Evolutionary conservation across 2,797 vertebrate genomes (phyloP).

Genomic region (Siniperca scherzeri): DNA sequence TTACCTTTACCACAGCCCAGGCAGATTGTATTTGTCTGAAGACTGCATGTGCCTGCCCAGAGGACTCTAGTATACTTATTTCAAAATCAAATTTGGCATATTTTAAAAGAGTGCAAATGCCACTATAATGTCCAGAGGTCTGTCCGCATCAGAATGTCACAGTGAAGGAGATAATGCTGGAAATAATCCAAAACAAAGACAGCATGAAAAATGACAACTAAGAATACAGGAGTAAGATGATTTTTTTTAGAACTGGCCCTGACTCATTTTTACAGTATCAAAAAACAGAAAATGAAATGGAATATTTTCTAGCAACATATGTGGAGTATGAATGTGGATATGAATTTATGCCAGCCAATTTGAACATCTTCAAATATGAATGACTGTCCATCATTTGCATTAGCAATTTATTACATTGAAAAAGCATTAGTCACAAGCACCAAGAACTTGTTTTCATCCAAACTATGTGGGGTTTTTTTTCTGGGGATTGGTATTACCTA

Average conservation of each 20-base stretch:
- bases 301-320: not conserved
- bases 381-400: not conserved
- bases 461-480: not conserved
- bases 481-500: not conserved
- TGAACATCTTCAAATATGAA: not conserved
- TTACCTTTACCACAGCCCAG: constrained; percentile 17
- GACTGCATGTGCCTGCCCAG: not conserved
- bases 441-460: not conserved
- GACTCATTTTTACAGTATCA: not conserved
- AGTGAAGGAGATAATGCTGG: not conserved
- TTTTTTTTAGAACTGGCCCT: no score
- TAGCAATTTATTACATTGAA: not conserved
- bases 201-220: not conserved
- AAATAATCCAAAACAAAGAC: constrained; percentile 6
- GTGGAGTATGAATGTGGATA: not conserved
- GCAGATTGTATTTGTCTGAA: constrained; percentile 7
- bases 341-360: not conserved
- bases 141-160: constrained; percentile 7
- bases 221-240: not conserved
- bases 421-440: not conserved
- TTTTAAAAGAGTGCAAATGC: not conserved
- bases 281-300: not conserved
- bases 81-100: not conserved
- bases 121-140: not conserved
- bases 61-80: not conserved